phyloP scores from a whole-genome alignment of 2,888 invertebrate species.

The Apamea epomidion region DNA sequence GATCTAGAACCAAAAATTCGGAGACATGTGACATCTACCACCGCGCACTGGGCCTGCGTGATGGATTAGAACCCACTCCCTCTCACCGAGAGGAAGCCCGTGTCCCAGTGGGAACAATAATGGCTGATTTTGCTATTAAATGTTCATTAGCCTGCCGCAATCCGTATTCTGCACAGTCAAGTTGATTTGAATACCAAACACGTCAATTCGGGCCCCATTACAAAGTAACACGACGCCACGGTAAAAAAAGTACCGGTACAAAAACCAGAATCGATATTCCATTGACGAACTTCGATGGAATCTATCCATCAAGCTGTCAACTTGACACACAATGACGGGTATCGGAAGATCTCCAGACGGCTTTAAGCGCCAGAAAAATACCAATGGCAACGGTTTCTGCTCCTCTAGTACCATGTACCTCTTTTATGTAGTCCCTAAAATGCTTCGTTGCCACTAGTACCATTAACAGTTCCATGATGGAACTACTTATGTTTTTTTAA shows the following conservation, averaged over 20 bases:
- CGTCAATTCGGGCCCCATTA: not conserved
- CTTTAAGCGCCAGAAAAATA: slow-evolving; percentile 31
- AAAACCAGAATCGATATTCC: slow-evolving; percentile 33
- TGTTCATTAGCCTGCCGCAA: too few species aligned
- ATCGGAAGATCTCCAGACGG: slow-evolving; percentile 40
- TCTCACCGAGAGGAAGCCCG: too few species aligned
- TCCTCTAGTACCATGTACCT: too few species aligned
- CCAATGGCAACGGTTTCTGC: slow-evolving; percentile 9
- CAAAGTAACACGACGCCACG: not conserved
- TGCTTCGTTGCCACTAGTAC: too few species aligned
- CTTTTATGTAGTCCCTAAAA: not conserved
- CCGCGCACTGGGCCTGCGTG: too few species aligned
- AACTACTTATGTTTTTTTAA: too few species aligned
- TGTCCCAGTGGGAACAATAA: not conserved
- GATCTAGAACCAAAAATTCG: too few species aligned
- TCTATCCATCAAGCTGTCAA: slow-evolving; percentile 26
- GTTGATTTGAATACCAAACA: slow-evolving; percentile 7
- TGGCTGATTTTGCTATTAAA: not conserved
- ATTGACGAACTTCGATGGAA: slow-evolving; percentile 18
- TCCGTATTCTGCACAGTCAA: not conserved
- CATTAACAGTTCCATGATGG: too few species aligned
- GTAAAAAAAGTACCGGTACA: not conserved
- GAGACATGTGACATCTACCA: too few species aligned
- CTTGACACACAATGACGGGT: slow-evolving; percentile 21
- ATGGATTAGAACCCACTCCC: too few species aligned